Evolutionary conservation across 2,888 invertebrate species (phyloP), one percentile per base, ranked within the genome.

Genomic region (Apoda limacodes): DNA sequence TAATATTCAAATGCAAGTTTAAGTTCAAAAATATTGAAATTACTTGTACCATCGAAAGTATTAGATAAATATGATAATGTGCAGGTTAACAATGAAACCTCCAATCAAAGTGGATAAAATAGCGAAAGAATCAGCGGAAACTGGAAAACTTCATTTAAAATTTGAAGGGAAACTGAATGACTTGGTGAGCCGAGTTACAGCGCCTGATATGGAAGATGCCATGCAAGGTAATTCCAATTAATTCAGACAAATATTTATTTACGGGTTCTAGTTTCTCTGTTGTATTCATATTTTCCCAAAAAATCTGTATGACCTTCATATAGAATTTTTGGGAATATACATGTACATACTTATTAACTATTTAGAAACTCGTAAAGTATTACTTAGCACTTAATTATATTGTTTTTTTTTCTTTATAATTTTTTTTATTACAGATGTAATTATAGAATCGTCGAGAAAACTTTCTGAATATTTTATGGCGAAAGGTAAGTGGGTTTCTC

Each of bases 221-320:
- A 74, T 76, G 74, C 66, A 71, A 61, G 75, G 74, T 70, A 45
- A 10, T 15, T n/a, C n/a, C n/a, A n/a, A n/a, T n/a, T n/a, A n/a
- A n/a, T n/a, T n/a, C n/a, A n/a, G n/a, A n/a, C n/a, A n/a, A n/a
- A n/a, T n/a, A n/a, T n/a, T n/a, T n/a, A n/a, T n/a, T n/a, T n/a
- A n/a, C n/a, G n/a, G n/a, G n/a, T n/a, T n/a, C n/a, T n/a, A n/a
- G n/a, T n/a, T n/a, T n/a, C n/a, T n/a, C n/a, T n/a, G n/a, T n/a
- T n/a, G n/a, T n/a, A n/a, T n/a, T n/a, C n/a, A n/a, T n/a, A n/a
- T n/a, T n/a, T n/a, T n/a, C n/a, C n/a, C n/a, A n/a, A n/a, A n/a
- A n/a, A n/a, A n/a, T n/a, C n/a, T n/a, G n/a, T n/a, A n/a, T n/a
- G n/a, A n/a, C n/a, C n/a, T n/a, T n/a, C n/a, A n/a, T n/a, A n/a